These are phyloP conservation scores for Leptoclinus maculatus DNA, from an alignment of 2,797 vertebrate genomes.

Conservation along the genomic window DNA sequence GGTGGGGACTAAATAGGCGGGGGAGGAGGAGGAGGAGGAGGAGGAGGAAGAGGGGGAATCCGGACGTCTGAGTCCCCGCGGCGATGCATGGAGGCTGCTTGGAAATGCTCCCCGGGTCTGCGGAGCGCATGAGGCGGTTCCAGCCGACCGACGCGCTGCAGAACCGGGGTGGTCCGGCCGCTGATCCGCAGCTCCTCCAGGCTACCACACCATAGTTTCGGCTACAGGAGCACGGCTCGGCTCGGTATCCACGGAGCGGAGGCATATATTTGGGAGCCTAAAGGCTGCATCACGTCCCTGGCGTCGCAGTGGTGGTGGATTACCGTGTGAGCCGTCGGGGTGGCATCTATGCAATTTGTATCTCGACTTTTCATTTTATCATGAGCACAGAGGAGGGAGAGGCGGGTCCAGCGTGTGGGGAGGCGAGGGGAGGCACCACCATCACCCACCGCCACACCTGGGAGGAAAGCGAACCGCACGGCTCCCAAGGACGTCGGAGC, in stretches of 20 bases:
- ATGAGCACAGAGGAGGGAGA: conserved; percentile 77
- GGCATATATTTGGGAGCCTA: conserved; percentile 36
- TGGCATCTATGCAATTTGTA: conserved; percentile 64
- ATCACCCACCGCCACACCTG: conserved; percentile 64
- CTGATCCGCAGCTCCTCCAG: conserved; percentile 23
- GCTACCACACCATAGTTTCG: conserved; percentile 30
- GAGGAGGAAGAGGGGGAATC: conserved; percentile 1
- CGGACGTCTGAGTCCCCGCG: conserved; percentile 45
- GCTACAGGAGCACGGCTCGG: conserved; percentile 7
- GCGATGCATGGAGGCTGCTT: conserved; percentile 60
- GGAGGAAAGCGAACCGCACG: conserved; percentile 53
- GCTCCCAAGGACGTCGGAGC: conserved; percentile 59
- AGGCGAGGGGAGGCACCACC: conserved; percentile 55
- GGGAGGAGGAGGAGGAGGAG: conserved; percentile 34
- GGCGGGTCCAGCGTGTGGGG: conserved; percentile 61
- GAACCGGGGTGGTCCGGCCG: conserved; percentile 40
- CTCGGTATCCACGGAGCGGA: conserved; percentile 31
- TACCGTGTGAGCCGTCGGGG: conserved; percentile 5
- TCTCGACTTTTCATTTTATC: conserved; percentile 53
- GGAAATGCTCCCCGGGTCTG: conserved; percentile 57
- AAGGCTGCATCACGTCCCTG: conserved; percentile 29
- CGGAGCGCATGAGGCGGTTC: conserved; percentile 59
- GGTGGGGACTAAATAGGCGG: conserved; percentile 48
- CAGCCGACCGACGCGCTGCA: conserved; percentile 38
- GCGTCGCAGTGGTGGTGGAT: conserved; percentile 35